Base-by-base conservation (phyloP, 2,113 vertebrate species). In the Ceyx margarethae region DNA sequence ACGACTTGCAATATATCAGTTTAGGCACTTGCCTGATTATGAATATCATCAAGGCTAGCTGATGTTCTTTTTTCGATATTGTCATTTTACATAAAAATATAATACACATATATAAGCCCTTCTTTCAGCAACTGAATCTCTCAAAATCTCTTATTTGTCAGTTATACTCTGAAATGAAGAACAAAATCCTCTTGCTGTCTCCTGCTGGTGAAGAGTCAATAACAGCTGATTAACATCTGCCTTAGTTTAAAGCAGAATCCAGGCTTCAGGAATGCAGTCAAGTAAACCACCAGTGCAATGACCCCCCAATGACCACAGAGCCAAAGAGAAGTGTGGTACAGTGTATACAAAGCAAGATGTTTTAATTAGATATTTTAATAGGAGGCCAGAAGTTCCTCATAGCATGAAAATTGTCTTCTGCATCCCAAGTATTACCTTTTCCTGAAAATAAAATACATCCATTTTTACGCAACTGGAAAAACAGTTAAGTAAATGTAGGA, bases 371-470 rank as follows among this genome's bases (percentile, higher is more conserved):
- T 80, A 61, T 82, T 84, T 72, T 75, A 86, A 87, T 46, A 79
- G 37, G 29, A 85, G 25, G 54, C 33, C 54, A 80, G 76, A 84
- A 84, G 50, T 20, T 88, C 61, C 57, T 90, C 76, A 75, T 17
- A 91, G 77, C 54, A 78, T 84, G 67, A 94, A 92, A 90, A 92
- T 62, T 92, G 71, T n/a, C 31, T 94, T 87, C 71, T 89, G 54
- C 64, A 80, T 89, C 81, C 77, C 77, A 89, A 94, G 81, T 73
- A 67, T 93, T 95, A 87, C 80, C 54, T 95, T 80, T 81, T 56
- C 16, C 42, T 80, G 85, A 93, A 95, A 73, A 22, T 50, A 90
- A 85, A 71, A 72, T 53, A 31, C 19, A 76, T 93, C 48, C 28
- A 1, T 57, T 95, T 90, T 90, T 92, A 91, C 88, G 79, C 45